These are phyloP conservation scores for Scaptomyza parva DNA, from an alignment of 2,888 invertebrate genomes.

Conservation along the genomic window DNA sequence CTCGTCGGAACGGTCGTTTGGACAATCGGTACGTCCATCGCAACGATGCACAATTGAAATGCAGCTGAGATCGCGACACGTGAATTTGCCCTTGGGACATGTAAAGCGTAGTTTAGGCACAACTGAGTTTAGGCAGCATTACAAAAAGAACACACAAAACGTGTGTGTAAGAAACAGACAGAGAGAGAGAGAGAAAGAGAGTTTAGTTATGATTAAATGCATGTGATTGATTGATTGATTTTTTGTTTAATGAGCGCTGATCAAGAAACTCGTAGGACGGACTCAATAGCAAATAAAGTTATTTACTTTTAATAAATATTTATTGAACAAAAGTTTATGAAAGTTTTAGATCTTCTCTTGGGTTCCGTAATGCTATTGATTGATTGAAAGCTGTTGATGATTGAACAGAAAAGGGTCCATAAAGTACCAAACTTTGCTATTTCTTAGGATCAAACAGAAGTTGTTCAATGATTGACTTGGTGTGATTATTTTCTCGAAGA, in stretches of 20 bases:
- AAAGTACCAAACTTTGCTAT: too few species aligned
- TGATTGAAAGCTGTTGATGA: too few species aligned
- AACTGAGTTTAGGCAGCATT: slow-evolving; percentile 65
- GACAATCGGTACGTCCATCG: slow-evolving; percentile 91
- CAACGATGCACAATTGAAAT: slow-evolving; percentile 89
- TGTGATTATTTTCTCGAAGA: too few species aligned
- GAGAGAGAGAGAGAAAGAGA: slow-evolving; percentile 9
- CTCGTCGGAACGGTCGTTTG: slow-evolving; percentile 88
- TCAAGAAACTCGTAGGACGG: neutral
- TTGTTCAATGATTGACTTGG: too few species aligned
- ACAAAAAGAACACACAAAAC: slow-evolving; percentile 4
- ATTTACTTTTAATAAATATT: neutral
- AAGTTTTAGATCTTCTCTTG: too few species aligned
- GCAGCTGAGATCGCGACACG: slow-evolving; percentile 91
- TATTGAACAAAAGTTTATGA: too few species aligned
- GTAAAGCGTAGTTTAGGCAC: slow-evolving; percentile 82
- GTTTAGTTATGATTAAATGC: slow-evolving; percentile 22
- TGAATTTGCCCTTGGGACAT: slow-evolving; percentile 87
- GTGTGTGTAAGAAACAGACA: too few species aligned
- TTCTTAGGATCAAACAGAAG: too few species aligned
- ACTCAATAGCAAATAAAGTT: neutral
- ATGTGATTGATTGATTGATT: slow-evolving; percentile 11
- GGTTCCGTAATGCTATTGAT: too few species aligned
- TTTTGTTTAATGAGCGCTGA: slow-evolving; percentile 1
- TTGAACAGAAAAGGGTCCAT: too few species aligned